Percentiles rank a stretch among this genome's conserved stretches.
phyloP scores from a whole-genome alignment of 2,113 vertebrate genomes.

The Coryphaenoides rupestris region DNA sequence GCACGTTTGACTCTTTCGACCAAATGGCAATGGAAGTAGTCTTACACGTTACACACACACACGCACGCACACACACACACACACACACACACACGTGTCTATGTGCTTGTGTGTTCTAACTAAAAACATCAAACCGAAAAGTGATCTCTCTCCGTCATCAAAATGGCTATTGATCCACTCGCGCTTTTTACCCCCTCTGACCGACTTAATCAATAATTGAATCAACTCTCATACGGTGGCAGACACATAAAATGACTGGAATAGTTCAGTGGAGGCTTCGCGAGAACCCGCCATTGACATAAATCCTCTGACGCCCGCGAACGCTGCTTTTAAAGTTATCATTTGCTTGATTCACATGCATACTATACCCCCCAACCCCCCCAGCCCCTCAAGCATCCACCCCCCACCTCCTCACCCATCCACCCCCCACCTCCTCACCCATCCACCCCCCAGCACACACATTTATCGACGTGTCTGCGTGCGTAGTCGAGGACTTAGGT shows the following conservation, averaged over 20 bases:
- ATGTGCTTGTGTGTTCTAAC: slow-evolving; percentile 1
- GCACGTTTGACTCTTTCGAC: too few species aligned
- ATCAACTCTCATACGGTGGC: slow-evolving; percentile 52
- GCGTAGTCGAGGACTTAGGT: slow-evolving; percentile 21
- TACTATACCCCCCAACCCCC: slow-evolving; percentile 15
- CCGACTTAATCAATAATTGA: slow-evolving; percentile 55
- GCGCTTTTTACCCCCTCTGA: slow-evolving; percentile 49
- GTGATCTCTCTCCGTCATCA: slow-evolving; percentile 35
- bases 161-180: slow-evolving; percentile 56
- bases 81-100: too few species aligned
- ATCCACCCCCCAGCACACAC: background rate
- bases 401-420: too few species aligned
- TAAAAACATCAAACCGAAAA: slow-evolving; percentile 30
- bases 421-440: background rate
- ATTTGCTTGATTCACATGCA: slow-evolving; percentile 17
- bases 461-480: slow-evolving; percentile 26
- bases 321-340: slow-evolving; percentile 26
- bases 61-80: too few species aligned
- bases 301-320: slow-evolving; percentile 13
- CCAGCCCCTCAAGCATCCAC: slow-evolving; percentile 6
- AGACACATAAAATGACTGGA: slow-evolving; percentile 46
- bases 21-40: too few species aligned
- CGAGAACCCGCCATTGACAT: slow-evolving; percentile 19
- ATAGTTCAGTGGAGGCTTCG: slow-evolving; percentile 23
- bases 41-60: too few species aligned